Base-by-base conservation (phyloP, 2,113 vertebrate genomes). In the Harpagus bidentatus region DNA sequence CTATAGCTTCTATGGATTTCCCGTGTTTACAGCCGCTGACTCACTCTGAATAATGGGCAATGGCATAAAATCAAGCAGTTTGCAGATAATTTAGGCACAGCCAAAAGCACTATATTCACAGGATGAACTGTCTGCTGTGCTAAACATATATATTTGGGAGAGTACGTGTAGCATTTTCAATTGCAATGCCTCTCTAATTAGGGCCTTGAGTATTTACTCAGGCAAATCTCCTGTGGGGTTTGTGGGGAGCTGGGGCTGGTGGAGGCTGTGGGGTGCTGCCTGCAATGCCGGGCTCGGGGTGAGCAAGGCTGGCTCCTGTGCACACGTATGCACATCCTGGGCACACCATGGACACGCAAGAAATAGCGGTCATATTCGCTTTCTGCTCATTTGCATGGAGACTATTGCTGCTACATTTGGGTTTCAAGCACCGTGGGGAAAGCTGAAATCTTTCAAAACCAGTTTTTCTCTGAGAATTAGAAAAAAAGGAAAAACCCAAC, bases 271-370 rank as follows among this genome's bases (percentile, higher is more conserved):
- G 56, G 67, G n/a, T 8, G 52, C 38, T 58, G 69, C 26, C 55
- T 0, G 4, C 1, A 11, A 22, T 26, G 66, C 28, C 1, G 2
- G 22, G 66, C 42, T 50, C 2, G 0, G 31, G 18, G 11, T 1
- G 18, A 79, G 73, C 21, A 23, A 22, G 61, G 26, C 26, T 62
- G 66, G 48, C 17, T 83, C 25, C 36, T 18, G 7, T 1, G 7
- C 50, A 23, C 43, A 40, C 9, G 5, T 2, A 20, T 28, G 12
- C 56, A 26, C 0, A 17, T 47, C 43, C 42, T 1, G 6, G 50
- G 58, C 50, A 47, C 29, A 12, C 36, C 38, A 3, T 2, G 22
- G 63, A 50, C 26, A 29, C 1, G 10, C 4, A 17, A 36, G 52
- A 66, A 59, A 36, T 5, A n/a, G 18, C 8, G 3, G 32, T 34